Evolutionary conservation across 2,113 vertebrate species (phyloP).

Genomic region (Caretta caretta): DNA sequence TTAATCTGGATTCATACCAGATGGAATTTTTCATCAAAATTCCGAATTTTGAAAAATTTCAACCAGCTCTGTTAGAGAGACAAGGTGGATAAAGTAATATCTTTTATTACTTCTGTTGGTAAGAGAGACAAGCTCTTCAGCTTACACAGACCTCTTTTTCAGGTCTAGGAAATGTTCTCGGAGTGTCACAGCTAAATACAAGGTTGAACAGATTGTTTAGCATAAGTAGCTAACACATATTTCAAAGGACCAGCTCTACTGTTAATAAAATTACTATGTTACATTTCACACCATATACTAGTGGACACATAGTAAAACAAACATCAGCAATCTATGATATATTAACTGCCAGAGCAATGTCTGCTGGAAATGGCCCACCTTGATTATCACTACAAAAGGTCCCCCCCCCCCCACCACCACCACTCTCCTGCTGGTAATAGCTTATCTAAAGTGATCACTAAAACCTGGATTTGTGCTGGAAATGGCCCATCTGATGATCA

Average conservation of each 20-base stretch:
- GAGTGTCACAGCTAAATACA: neutral
- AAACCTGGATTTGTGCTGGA: too few relatives aligned
- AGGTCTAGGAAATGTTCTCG: neutral
- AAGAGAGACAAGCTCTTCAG: neutral
- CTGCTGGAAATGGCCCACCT: neutral
- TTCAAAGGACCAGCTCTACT: neutral
- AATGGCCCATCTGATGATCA: too few relatives aligned
- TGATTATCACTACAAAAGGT: too few relatives aligned
- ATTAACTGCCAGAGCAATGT: neutral
- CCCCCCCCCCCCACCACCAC: too few relatives aligned
- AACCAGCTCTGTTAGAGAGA: neutral
- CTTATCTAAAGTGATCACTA: too few relatives aligned
- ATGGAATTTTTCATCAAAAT: neutral
- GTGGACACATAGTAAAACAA: neutral
- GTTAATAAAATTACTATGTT: neutral
- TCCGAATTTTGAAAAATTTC: neutral
- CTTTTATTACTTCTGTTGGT: neutral
- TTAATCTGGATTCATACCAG: neutral
- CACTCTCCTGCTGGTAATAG: too few relatives aligned
- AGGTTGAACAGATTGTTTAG: neutral
- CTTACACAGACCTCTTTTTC: neutral
- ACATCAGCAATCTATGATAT: neutral
- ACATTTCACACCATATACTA: rapidly evolving
- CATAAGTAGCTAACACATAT: neutral
- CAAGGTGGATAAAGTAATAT: neutral